A percentile compares a stretch with the other conserved stretches of the same genome.
These are phyloP conservation scores for Bombus waltoni DNA, from an alignment of 1,140 invertebrate genomes.

Conservation along the genomic window DNA sequence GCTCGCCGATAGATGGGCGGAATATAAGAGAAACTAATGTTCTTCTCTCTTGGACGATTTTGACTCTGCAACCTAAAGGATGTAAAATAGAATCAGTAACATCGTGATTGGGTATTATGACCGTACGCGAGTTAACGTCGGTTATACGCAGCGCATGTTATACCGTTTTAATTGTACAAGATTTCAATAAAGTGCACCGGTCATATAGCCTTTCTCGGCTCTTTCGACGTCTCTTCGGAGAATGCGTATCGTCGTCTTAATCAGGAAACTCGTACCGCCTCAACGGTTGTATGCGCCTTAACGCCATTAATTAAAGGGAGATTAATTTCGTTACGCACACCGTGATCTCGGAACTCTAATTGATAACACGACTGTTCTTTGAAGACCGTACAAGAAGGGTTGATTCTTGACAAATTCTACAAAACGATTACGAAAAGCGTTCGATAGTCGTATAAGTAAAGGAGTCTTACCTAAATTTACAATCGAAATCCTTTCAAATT, in stretches of 20 bases:
- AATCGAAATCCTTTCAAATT: too few relatives aligned
- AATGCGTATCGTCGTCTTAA: slow-evolving; percentile 46
- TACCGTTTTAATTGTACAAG: slow-evolving; percentile 10
- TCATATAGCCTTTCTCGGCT: slow-evolving; percentile 4
- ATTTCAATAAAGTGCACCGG: slow-evolving; percentile 38
- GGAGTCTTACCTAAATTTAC: too few relatives aligned
- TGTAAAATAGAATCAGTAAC: too few relatives aligned
- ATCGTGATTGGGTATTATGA: too few relatives aligned
- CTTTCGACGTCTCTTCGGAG: slow-evolving; percentile 27
- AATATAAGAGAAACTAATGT: too few relatives aligned
- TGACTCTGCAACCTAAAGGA: too few relatives aligned
- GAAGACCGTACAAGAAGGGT: slow-evolving; percentile 14
- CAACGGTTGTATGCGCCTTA: slow-evolving; percentile 36
- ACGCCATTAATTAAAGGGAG: slow-evolving; percentile 48
- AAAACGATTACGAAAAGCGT: background rate
- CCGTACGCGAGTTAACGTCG: background rate
- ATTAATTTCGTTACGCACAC: slow-evolving; percentile 50
- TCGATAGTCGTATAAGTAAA: background rate
- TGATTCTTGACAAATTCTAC: slow-evolving; percentile 5
- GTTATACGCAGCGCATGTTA: background rate
- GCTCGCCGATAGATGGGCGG: too few relatives aligned
- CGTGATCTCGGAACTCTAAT: slow-evolving; percentile 52
- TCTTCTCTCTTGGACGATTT: too few relatives aligned
- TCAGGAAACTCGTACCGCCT: slow-evolving; percentile 41
- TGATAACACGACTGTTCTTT: slow-evolving; percentile 44